Conservation (phyloP, 2,888 invertebrate species). For the Tricholauxania praeusta region DNA sequence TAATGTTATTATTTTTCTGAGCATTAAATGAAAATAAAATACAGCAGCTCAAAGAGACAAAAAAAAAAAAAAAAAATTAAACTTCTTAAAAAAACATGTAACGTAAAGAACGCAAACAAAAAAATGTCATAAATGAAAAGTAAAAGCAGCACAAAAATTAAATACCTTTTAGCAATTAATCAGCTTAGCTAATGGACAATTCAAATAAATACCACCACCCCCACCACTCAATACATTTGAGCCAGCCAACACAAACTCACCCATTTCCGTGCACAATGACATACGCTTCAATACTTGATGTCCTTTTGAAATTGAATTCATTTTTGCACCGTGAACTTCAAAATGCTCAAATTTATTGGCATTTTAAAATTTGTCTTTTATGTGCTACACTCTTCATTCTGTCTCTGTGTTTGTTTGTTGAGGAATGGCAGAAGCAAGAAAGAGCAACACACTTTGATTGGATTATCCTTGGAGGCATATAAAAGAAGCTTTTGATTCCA, state of each 20-base stretch:
- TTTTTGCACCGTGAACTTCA: constrained; percentile 17
- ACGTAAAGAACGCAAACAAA: not conserved
- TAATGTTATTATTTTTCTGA: not conserved
- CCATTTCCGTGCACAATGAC: not conserved
- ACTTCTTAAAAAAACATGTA: not conserved
- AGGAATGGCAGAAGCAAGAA: not conserved
- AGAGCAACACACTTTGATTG: constrained; percentile 18
- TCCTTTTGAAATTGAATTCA: constrained; percentile 6
- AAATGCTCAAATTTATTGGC: constrained; percentile 28
- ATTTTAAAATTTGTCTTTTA: constrained; percentile 15
- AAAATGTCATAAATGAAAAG: constrained; percentile 18
- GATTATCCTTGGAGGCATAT: constrained; percentile 20
- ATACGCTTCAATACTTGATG: constrained; percentile 26
- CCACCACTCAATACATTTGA: not conserved
- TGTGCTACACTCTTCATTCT: not conserved
- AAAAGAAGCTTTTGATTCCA: not conserved
- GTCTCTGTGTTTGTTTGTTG: not conserved
- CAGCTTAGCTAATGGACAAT: constrained; percentile 64
- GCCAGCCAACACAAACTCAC: not conserved
- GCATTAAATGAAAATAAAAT: not conserved
- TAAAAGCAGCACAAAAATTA: constrained; percentile 56
- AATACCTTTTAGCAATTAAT: constrained; percentile 66
- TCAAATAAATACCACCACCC: constrained; percentile 26
- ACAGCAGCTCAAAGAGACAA: no score
- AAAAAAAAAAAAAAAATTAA: not conserved